These are phyloP conservation scores for Tenrec ecaudatus DNA, from an alignment of 2,113 vertebrate species.

Conservation along the genomic window DNA sequence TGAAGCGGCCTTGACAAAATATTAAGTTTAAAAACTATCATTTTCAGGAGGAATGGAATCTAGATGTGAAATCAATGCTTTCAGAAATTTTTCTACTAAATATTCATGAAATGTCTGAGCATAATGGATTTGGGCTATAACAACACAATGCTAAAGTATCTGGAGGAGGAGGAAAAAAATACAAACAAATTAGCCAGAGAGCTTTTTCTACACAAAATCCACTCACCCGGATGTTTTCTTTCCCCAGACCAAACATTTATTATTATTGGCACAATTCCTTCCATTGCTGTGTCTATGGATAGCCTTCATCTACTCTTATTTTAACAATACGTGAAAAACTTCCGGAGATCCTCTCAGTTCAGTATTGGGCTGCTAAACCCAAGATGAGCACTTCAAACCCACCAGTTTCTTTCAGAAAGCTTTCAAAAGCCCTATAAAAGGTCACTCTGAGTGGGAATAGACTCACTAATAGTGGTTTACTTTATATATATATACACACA, in stretches of 20 bases:
- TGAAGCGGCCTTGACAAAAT: conserved; percentile 5
- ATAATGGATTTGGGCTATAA: neutral
- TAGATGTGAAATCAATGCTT: conserved; percentile 58
- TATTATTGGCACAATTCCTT: neutral
- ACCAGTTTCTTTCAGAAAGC: too few species aligned
- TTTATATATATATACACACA: too few species aligned
- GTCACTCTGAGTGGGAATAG: too few species aligned
- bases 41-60: conserved; percentile 43
- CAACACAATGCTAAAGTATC: conserved; percentile 56
- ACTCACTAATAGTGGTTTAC: too few species aligned
- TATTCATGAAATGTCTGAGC: conserved; percentile 59
- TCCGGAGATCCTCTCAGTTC: too few species aligned
- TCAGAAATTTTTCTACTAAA: conserved; percentile 57
- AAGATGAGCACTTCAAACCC: too few species aligned
- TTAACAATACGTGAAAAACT: neutral
- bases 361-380: too few species aligned
- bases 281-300: neutral
- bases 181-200: neutral
- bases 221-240: conserved; percentile 4
- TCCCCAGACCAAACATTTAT: conserved; percentile 4
- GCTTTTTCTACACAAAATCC: conserved; percentile 45
- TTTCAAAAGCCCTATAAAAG: too few species aligned
- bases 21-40: conserved; percentile 21
- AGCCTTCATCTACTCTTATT: neutral
- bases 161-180: conserved; percentile 35